Percentiles rank a stretch among this genome's conserved stretches.
These are phyloP conservation scores for Agapornis canus DNA, from an alignment of 2,797 vertebrate genomes.

Conservation along the genomic window DNA sequence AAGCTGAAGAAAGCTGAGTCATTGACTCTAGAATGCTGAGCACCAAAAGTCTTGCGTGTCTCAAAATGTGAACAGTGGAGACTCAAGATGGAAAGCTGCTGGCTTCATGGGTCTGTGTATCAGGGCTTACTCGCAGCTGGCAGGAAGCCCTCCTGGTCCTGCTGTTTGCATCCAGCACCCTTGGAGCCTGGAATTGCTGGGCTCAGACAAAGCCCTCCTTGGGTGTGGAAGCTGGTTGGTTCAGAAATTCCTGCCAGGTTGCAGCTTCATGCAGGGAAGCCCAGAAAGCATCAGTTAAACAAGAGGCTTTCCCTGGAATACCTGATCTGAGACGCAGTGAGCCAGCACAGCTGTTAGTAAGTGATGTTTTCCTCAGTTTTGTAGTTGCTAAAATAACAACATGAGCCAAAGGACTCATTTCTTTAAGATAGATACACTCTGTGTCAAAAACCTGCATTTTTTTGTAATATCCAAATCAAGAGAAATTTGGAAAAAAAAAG, in stretches of 20 bases:
- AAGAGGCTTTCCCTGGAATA: neutral
- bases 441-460: neutral
- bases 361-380: neutral
- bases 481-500: neutral
- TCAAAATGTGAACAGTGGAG: neutral
- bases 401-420: neutral
- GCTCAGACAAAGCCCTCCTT: neutral
- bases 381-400: neutral
- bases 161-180: neutral
- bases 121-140: neutral
- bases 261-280: neutral
- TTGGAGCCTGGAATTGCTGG: neutral
- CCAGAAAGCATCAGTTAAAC: neutral
- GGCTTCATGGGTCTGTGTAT: neutral
- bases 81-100: neutral
- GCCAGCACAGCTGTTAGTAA: neutral
- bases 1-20: neutral
- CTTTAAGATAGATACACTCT: neutral
- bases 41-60: neutral
- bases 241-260: neutral
- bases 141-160: neutral
- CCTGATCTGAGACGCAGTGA: neutral
- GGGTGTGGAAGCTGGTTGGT: neutral
- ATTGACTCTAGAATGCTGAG: neutral
- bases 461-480: neutral